These are phyloP conservation scores for Clostera curtula DNA, from an alignment of 2,888 invertebrate genomes.

Conservation along the genomic window DNA sequence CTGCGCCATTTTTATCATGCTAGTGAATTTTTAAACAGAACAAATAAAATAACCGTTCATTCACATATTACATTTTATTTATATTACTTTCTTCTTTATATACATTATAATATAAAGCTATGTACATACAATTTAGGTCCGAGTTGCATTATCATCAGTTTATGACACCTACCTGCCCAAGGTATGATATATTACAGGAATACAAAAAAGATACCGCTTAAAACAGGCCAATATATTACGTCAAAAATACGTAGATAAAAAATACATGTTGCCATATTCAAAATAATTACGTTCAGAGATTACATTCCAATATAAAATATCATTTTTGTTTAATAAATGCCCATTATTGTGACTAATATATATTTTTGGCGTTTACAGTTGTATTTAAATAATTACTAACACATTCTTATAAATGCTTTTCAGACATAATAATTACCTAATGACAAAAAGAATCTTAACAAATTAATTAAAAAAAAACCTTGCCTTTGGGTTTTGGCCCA, in stretches of 20 bases:
- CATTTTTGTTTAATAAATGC: background rate
- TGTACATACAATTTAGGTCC: conserved; percentile 68
- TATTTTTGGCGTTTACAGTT: conserved; percentile 15
- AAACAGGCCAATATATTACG: background rate
- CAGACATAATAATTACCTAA: conserved; percentile 10
- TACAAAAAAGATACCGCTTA: conserved; percentile 13
- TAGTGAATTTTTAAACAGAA: too few species aligned
- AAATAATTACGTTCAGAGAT: background rate
- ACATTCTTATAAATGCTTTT: conserved; percentile 13
- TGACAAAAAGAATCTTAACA: conserved; percentile 9
- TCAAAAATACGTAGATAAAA: conserved; percentile 1
- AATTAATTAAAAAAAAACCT: background rate
- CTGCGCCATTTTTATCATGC: too few species aligned
- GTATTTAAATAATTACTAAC: conserved; percentile 9
- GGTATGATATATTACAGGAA: conserved; percentile 22
- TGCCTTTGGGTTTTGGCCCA: background rate
- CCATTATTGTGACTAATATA: too few species aligned
- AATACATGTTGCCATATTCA: background rate
- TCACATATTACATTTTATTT: conserved; percentile 39
- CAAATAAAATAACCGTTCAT: conserved; percentile 16
- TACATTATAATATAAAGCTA: conserved; percentile 57
- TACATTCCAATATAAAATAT: background rate
- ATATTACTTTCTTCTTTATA: conserved; percentile 51
- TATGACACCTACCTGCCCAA: conserved; percentile 18
- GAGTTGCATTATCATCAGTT: conserved; percentile 35